These are phyloP conservation scores for Jordanella pulchra DNA, from an alignment of 2,797 vertebrate genomes.

Conservation along the genomic window DNA sequence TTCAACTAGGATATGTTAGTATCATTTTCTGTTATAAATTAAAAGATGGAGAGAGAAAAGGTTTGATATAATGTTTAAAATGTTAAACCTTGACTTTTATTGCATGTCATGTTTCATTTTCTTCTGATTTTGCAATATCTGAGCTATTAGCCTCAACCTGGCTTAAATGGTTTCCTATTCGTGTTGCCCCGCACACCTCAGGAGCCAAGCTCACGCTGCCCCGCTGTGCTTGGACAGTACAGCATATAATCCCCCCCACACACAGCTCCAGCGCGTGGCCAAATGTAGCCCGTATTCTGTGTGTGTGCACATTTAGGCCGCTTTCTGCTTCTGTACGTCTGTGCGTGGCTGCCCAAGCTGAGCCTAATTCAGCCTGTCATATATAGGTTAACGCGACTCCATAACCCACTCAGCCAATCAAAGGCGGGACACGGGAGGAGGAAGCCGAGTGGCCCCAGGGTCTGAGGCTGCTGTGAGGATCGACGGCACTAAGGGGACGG, in stretches of 20 bases:
- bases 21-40: not conserved
- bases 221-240: constrained; percentile 59
- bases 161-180: constrained; percentile 16
- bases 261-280: constrained; percentile 64
- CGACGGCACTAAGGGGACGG: constrained; percentile 72
- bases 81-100: not conserved
- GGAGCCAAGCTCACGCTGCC: constrained; percentile 31
- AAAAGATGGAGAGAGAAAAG: not conserved
- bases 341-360: constrained; percentile 77
- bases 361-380: constrained; percentile 88
- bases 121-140: constrained; percentile 21
- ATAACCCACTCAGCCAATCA: constrained; percentile 83
- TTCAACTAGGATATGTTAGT: not conserved
- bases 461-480: constrained; percentile 72
- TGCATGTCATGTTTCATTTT: not conserved
- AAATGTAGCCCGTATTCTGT: constrained; percentile 43
- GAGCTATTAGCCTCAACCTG: constrained; percentile 20
- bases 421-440: constrained; percentile 59
- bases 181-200: constrained; percentile 1
- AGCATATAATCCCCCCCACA: constrained; percentile 52
- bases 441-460: constrained; percentile 56
- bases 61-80: not conserved
- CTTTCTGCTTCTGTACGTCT: constrained; percentile 33
- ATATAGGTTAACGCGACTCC: constrained; percentile 87
- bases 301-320: constrained; percentile 37